These are phyloP conservation scores for Rhynchomys soricoides DNA, from an alignment of 2,113 vertebrate species.

Conservation along the genomic window DNA sequence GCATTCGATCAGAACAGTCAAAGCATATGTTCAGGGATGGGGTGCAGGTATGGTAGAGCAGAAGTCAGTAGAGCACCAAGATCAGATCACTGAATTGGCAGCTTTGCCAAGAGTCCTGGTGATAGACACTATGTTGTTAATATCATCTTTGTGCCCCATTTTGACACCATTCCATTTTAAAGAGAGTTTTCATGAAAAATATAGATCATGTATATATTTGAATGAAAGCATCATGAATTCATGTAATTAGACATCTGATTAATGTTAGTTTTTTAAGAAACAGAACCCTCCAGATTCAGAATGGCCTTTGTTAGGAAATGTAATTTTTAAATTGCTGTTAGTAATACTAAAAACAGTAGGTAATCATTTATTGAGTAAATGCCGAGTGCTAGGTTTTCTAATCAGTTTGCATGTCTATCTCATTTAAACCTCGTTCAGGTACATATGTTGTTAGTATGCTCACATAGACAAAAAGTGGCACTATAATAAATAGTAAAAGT, in stretches of 20 bases:
- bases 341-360: neutral
- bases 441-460: constrained; percentile 3
- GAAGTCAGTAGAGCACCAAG: constrained; percentile 51
- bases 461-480: neutral
- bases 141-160: constrained; percentile 32
- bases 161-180: constrained; percentile 29
- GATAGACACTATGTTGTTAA: constrained; percentile 15
- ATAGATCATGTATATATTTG: neutral
- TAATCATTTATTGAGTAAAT: constrained; percentile 41
- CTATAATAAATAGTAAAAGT: neutral
- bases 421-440: constrained; percentile 3
- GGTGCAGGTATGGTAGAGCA: neutral
- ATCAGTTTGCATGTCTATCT: neutral
- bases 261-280: constrained; percentile 38
- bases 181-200: constrained; percentile 41
- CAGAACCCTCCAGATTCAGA: constrained; percentile 29
- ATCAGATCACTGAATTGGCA: constrained; percentile 34
- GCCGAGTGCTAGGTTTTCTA: neutral
- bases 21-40: neutral
- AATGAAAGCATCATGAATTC: constrained; percentile 40
- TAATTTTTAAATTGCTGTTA: constrained; percentile 44
- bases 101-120: constrained; percentile 40
- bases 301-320: constrained; percentile 46
- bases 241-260: neutral
- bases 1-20: neutral